Evolutionary conservation across 1,140 invertebrate genomes (phyloP), one percentile per base, ranked within the genome.

Genomic region (Lethrus apterus): DNA sequence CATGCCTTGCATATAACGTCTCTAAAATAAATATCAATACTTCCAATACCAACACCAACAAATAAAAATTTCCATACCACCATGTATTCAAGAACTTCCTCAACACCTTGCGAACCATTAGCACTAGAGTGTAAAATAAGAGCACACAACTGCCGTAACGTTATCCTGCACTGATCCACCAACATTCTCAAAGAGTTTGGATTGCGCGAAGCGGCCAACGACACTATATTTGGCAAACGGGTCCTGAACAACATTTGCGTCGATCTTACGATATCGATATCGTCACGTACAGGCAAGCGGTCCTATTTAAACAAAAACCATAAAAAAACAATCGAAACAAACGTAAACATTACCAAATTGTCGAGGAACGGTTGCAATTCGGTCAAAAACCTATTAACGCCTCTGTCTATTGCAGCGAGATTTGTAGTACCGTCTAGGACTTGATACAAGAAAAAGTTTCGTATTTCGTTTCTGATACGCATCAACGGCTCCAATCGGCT

Each of bases 381-480:
- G 5, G 19, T 48, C 4, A 63, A 42, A 7, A 64, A 44, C 46
- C 59, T 58, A 23, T 64, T 60, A 13, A 59, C 58, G 7, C 55
- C 60, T 13, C 51, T 45, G 33, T 60, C 53, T 26, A 64, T 47
- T 15, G 58, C 59, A 10, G 48, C 35, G n/a, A 58, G 50, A 13
- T 46, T 58, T n/a, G 49, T 58, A 10, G 62, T 54, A 19, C 68
- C 62, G 14, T 72, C 66, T 19, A 69, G 59, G 23, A 74, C 62
- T 9, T 74, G 54, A 9, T 59, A 57, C 14, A 70, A 48, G 23
- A 76, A 54, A 58, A 77, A 74, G 4, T 61, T 44, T 38, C 74
- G 65, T 8, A 72, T 67, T 21, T 73, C 48, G 17, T 63, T 60
- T 43, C 58, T 56, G 0, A 68, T 63, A 21, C 60, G 51, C 47